A percentile compares a stretch with the other conserved stretches of the same genome.
Evolutionary conservation across 1,140 invertebrate genomes (phyloP).

Genomic region (Drosophila varians): DNA sequence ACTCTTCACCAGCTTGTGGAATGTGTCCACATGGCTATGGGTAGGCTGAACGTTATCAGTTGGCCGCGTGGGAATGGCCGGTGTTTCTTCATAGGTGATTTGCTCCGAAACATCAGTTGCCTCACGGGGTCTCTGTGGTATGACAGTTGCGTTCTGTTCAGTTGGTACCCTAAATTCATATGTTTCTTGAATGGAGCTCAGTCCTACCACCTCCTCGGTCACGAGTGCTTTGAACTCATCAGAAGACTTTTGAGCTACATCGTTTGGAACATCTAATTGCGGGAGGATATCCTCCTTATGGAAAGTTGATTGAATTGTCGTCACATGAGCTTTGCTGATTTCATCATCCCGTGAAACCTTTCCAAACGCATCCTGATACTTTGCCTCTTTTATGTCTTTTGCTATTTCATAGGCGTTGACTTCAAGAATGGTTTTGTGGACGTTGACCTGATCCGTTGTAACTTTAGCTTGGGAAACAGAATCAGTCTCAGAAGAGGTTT

Average conservation of each 20-base stretch:
- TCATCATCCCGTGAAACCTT: slow-evolving; percentile 11
- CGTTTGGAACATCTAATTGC: neutral
- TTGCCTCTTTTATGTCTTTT: slow-evolving; percentile 13
- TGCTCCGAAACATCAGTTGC: slow-evolving; percentile 33
- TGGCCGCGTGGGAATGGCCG: slow-evolving; percentile 1
- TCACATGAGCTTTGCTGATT: slow-evolving; percentile 32
- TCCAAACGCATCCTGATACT: neutral
- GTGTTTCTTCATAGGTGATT: slow-evolving; percentile 40
- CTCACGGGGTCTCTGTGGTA: slow-evolving; percentile 19
- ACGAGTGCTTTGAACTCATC: slow-evolving; percentile 36
- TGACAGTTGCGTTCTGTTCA: slow-evolving; percentile 36
- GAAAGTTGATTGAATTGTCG: slow-evolving; percentile 42
- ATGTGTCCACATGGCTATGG: slow-evolving; percentile 12
- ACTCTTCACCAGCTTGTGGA: slow-evolving; percentile 26
- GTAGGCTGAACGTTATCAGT: neutral
- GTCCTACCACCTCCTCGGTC: slow-evolving; percentile 61
- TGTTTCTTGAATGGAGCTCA: slow-evolving; percentile 56
- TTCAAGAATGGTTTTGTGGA: slow-evolving; percentile 51
- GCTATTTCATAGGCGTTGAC: slow-evolving; percentile 49
- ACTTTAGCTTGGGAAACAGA: slow-evolving; percentile 27
- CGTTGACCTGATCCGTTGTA: slow-evolving; percentile 11
- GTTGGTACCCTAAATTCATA: slow-evolving; percentile 47
- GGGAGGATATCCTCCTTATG: slow-evolving; percentile 57
- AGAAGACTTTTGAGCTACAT: slow-evolving; percentile 29
- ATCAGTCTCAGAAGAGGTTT: neutral